phyloP scores from a whole-genome alignment of 1,140 invertebrate species.

The Gryllus bimaculatus region DNA sequence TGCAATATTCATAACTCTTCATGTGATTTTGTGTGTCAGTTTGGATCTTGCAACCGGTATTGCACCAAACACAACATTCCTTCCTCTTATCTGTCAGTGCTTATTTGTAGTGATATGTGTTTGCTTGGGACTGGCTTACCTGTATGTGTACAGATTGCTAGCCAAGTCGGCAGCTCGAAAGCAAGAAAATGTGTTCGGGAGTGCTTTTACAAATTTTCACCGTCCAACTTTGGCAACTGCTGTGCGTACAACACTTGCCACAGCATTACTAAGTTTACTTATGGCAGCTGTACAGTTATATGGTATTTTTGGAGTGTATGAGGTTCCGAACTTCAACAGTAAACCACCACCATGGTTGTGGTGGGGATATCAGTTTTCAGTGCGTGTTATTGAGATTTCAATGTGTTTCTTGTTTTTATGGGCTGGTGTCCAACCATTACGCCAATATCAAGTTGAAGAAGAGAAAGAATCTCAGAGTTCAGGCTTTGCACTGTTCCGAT shows the following conservation, averaged over 20 bases:
- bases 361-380: slow-evolving; percentile 79
- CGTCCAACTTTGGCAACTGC: slow-evolving; percentile 53
- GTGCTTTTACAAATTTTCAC: slow-evolving; percentile 32
- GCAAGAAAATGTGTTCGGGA: slow-evolving; percentile 33
- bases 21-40: slow-evolving; percentile 65
- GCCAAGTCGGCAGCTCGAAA: slow-evolving; percentile 35
- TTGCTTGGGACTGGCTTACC: slow-evolving; percentile 68
- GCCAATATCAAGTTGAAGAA: slow-evolving; percentile 25
- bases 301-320: slow-evolving; percentile 62
- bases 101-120: slow-evolving; percentile 70
- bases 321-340: slow-evolving; percentile 35
- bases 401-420: slow-evolving; percentile 73
- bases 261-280: slow-evolving; percentile 69
- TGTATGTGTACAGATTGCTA: slow-evolving; percentile 62
- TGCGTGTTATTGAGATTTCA: slow-evolving; percentile 71
- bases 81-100: slow-evolving; percentile 70
- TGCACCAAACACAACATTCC: slow-evolving; percentile 40
- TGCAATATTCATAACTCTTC: slow-evolving; percentile 63
- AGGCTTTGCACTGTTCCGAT: slow-evolving; percentile 65
- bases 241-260: slow-evolving; percentile 75
- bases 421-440: slow-evolving; percentile 46
- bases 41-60: slow-evolving; percentile 60
- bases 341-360: slow-evolving; percentile 61
- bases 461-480: slow-evolving; percentile 43
- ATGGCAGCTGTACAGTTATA: slow-evolving; percentile 74